Conservation (phyloP, 2,888 invertebrate genomes). For the Mesoligia furuncula region DNA sequence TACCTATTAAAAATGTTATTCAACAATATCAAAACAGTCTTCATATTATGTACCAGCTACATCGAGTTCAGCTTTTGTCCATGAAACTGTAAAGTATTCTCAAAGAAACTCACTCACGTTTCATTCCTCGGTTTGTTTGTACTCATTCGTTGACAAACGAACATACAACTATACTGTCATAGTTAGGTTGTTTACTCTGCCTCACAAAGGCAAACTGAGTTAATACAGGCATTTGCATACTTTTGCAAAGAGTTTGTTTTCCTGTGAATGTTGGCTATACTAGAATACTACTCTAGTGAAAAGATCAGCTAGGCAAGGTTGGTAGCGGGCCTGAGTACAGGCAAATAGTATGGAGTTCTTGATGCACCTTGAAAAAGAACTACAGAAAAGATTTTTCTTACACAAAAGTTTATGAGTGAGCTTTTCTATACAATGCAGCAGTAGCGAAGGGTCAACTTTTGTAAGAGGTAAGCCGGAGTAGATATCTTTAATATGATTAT, state of each 20-base stretch:
- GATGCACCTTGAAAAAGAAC: not conserved
- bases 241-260: not conserved
- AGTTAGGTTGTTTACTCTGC: not conserved
- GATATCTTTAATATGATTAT: too few relatives aligned
- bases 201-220: not conserved
- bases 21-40: not conserved
- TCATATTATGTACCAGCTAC: too few relatives aligned
- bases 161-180: not conserved
- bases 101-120: not conserved
- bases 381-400: not conserved
- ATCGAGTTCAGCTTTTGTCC: not conserved
- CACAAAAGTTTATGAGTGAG: too few relatives aligned
- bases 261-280: not conserved
- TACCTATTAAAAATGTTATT: not conserved
- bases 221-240: not conserved
- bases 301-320: not conserved
- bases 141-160: constrained; percentile 9
- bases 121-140: not conserved
- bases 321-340: not conserved
- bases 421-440: too few relatives aligned
- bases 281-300: not conserved
- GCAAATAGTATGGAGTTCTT: not conserved
- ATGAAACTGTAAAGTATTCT: not conserved
- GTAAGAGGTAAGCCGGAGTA: too few relatives aligned
- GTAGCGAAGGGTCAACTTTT: too few relatives aligned